Conservation (phyloP, 1,140 invertebrate genomes). For the Drosophila pseudoobscura region DNA sequence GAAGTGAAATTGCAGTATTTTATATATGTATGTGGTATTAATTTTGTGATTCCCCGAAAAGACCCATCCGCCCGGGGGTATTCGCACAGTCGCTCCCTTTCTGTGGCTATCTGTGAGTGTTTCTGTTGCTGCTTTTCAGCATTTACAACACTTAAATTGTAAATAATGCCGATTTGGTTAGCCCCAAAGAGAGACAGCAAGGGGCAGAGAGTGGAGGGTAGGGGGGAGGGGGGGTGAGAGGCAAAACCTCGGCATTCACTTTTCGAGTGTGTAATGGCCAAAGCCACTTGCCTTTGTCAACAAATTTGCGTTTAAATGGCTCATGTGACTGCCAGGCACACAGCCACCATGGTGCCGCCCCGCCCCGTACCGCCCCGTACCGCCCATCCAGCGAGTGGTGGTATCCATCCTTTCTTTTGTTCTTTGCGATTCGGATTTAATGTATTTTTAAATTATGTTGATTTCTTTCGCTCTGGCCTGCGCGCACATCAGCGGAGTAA, state of each 20-base stretch:
- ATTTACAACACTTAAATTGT: slow-evolving; percentile 81
- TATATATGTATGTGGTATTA: no score
- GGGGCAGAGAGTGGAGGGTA: neutral
- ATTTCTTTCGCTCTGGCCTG: slow-evolving; percentile 47
- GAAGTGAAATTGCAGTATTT: no score
- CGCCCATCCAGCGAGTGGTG: slow-evolving; percentile 17
- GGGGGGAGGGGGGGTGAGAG: neutral
- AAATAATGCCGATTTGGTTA: slow-evolving; percentile 71
- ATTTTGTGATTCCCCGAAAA: no score
- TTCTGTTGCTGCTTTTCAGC: slow-evolving; percentile 50
- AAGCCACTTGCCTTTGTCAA: slow-evolving; percentile 79
- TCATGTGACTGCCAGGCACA: slow-evolving; percentile 34
- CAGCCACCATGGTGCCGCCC: neutral
- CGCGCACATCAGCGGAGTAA: slow-evolving; percentile 13
- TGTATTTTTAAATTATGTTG: slow-evolving; percentile 77
- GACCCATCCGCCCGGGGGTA: no score
- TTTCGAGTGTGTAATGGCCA: slow-evolving; percentile 71
- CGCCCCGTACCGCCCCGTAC: no score
- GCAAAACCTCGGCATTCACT: slow-evolving; percentile 24
- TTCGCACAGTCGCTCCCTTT: slow-evolving; percentile 1
- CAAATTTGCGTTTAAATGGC: slow-evolving; percentile 77
- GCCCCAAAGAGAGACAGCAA: slow-evolving; percentile 11
- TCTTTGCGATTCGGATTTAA: slow-evolving; percentile 63
- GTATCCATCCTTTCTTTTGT: slow-evolving; percentile 20
- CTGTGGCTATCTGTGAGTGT: slow-evolving; percentile 2